Percentiles rank a stretch among this genome's conserved stretches.
Conservation (phyloP, 1,140 invertebrate genomes). For the Leptopilina clavipes region DNA sequence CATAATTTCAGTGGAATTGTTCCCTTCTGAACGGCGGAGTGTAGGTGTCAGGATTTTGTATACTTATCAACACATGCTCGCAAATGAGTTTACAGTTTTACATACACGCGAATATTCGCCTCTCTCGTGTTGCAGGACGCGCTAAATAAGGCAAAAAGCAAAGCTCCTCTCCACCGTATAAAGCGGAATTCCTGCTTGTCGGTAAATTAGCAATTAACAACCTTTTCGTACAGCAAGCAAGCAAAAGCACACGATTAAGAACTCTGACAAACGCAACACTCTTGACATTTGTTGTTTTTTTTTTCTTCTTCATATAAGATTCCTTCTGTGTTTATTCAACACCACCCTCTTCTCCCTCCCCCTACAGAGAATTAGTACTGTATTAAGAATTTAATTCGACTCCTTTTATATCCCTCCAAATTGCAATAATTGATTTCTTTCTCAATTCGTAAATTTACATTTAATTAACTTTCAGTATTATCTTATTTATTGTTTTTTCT, state of each 20-base stretch:
- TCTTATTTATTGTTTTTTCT: neutral
- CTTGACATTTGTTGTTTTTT: neutral
- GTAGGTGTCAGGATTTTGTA: constrained; percentile 13
- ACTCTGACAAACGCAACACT: constrained; percentile 14
- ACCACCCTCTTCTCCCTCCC: neutral
- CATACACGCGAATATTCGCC: constrained; percentile 18
- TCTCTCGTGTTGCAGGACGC: neutral
- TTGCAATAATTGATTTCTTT: constrained; percentile 17
- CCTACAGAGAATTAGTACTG: neutral
- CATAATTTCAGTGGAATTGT: constrained; percentile 38
- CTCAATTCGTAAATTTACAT: neutral
- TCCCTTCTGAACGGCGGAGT: neutral
- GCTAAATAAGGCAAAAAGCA: constrained; percentile 27
- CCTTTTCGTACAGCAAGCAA: constrained; percentile 16
- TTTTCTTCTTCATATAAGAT: neutral
- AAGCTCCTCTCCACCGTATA: neutral
- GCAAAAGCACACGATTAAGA: neutral
- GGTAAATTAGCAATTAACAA: constrained; percentile 32
- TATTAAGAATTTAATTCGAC: constrained; percentile 1
- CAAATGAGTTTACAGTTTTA: constrained; percentile 31
- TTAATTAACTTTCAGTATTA: neutral
- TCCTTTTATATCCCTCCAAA: neutral
- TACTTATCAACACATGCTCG: constrained; percentile 7
- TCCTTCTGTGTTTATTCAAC: neutral
- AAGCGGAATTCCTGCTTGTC: constrained; percentile 31